Evolutionary conservation across 2,888 invertebrate genomes (phyloP).

Genomic region (Drosophila crucigera): DNA sequence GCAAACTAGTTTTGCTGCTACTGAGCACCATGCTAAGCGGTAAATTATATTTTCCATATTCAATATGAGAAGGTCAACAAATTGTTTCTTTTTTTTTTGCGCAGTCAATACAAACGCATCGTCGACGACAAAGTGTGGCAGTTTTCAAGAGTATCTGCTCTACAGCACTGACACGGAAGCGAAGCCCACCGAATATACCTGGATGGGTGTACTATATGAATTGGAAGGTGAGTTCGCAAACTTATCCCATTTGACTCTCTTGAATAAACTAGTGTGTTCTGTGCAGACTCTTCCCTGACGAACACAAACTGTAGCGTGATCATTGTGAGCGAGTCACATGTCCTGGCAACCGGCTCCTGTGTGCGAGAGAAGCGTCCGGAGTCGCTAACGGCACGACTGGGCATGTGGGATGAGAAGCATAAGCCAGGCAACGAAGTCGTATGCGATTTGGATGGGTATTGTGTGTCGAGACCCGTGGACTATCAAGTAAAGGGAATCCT

Average conservation of each 20-base stretch:
- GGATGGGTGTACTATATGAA: constrained; percentile 56
- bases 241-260: neutral
- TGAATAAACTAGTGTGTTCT: neutral
- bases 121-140: constrained; percentile 38
- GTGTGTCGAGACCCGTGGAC: constrained; percentile 53
- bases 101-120: neutral
- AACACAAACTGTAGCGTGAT: constrained; percentile 50
- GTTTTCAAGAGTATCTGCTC: constrained; percentile 53
- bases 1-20: constrained; percentile 45
- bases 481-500: constrained; percentile 42
- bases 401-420: constrained; percentile 50
- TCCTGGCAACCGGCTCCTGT: constrained; percentile 60
- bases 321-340: constrained; percentile 49
- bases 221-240: neutral
- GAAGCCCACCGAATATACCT: constrained; percentile 57
- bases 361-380: constrained; percentile 31
- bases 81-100: neutral
- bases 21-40: constrained; percentile 33
- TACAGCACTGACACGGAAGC: constrained; percentile 20
- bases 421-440: constrained; percentile 23
- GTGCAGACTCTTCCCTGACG: neutral
- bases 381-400: constrained; percentile 41
- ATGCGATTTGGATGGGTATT: constrained; percentile 57
- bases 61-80: neutral
- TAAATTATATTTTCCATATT: constrained; percentile 13